Percentiles rank a stretch among this genome's conserved stretches.
Evolutionary conservation across 1,140 invertebrate genomes (phyloP).

Genomic region (Dreissena polymorpha): DNA sequence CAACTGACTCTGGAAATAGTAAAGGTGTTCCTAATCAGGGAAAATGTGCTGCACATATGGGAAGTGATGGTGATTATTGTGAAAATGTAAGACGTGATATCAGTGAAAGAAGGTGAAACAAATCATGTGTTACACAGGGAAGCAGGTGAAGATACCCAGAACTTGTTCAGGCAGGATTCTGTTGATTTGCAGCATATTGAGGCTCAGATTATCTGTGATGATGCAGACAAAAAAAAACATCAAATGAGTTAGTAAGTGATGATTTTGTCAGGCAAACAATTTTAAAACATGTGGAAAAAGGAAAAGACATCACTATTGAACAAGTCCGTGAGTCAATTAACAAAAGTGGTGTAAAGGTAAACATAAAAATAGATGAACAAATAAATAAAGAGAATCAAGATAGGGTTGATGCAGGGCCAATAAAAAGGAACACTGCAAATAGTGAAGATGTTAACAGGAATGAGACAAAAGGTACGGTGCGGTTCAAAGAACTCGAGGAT

Average conservation of each 20-base stretch:
- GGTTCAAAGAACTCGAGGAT: constrained; percentile 18
- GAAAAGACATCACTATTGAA: no score
- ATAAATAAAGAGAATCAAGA: neutral
- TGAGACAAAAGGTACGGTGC: constrained; percentile 30
- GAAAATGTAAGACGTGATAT: no score
- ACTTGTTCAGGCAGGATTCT: neutral
- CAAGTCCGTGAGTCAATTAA: no score
- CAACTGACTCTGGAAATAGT: no score
- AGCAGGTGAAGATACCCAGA: neutral
- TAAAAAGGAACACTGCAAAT: neutral
- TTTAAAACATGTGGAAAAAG: no score
- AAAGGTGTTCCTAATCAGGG: no score
- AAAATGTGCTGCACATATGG: no score
- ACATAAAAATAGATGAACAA: constrained; percentile 6
- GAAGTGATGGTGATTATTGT: no score
- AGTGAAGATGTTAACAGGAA: constrained; percentile 36
- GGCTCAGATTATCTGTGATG: constrained; percentile 26
- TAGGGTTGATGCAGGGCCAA: neutral
- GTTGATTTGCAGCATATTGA: constrained; percentile 22
- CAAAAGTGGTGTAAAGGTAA: no score
- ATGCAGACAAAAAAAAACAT: neutral
- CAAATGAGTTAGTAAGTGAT: neutral
- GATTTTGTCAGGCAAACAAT: no score
- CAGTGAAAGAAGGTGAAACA: no score
- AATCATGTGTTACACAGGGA: no score